Percentiles rank a stretch among this genome's conserved stretches.
Conservation (phyloP, 2,797 vertebrate species). For the Leptodactylus fallax region DNA sequence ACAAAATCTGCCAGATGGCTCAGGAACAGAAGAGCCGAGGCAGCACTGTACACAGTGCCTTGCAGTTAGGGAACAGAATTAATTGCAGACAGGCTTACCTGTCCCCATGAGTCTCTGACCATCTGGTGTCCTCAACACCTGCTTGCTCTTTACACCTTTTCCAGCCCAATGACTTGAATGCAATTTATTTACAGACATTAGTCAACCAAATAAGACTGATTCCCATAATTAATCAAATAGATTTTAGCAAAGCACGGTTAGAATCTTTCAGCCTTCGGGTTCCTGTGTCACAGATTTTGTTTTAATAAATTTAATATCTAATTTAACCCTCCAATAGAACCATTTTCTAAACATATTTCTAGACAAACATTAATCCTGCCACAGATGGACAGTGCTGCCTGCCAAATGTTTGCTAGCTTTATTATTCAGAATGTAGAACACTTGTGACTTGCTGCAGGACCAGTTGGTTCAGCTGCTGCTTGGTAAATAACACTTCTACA, state of each 20-base stretch:
- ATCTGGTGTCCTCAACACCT: constrained; percentile 58
- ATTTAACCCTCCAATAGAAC: constrained; percentile 42
- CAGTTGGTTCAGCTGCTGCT: constrained; percentile 43
- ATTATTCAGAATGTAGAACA: constrained; percentile 52
- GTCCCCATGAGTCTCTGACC: constrained; percentile 50
- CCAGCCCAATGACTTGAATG: constrained; percentile 38
- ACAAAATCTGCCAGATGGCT: constrained; percentile 59
- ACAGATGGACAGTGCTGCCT: constrained; percentile 57
- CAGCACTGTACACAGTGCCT: constrained; percentile 38
- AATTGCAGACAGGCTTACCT: constrained; percentile 54
- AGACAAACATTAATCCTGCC: constrained; percentile 46
- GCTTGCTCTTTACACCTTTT: constrained; percentile 45
- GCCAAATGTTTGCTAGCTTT: constrained; percentile 53
- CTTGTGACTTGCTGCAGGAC: constrained; percentile 55
- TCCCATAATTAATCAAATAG: constrained; percentile 46
- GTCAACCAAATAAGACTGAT: constrained; percentile 40
- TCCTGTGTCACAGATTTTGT: constrained; percentile 7
- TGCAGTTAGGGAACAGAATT: constrained; percentile 52
- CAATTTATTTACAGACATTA: constrained; percentile 47
- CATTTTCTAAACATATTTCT: constrained; percentile 51
- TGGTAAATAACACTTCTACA: constrained; percentile 45
- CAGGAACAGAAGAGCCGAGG: constrained; percentile 48
- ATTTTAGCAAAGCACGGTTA: constrained; percentile 10
- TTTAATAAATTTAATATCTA: constrained; percentile 44
- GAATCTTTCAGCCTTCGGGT: background rate